Percentiles rank a stretch among this genome's conserved stretches.
phyloP scores from a whole-genome alignment of 2,888 invertebrate genomes.

The Nysson spinosus region DNA sequence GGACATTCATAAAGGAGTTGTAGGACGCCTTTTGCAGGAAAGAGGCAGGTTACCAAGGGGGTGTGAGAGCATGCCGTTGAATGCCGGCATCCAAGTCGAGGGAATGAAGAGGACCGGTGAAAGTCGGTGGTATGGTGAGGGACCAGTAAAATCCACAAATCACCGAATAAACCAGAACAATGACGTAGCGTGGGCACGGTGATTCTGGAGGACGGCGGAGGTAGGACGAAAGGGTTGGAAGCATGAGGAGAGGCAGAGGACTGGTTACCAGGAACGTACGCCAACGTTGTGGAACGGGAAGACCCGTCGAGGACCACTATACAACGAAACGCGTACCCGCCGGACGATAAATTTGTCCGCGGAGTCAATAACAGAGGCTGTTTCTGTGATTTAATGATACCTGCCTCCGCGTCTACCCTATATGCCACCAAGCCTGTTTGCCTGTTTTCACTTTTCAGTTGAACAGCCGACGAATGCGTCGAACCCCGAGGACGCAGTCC shows the following conservation, averaged over 20 bases:
- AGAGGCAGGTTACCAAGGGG: constrained; percentile 12
- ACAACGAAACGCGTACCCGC: constrained; percentile 68
- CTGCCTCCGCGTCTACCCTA: constrained; percentile 56
- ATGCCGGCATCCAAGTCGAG: neutral
- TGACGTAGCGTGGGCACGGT: constrained; percentile 68
- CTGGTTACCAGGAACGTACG: constrained; percentile 57
- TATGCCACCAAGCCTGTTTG: constrained; percentile 59
- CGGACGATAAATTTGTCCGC: constrained; percentile 76
- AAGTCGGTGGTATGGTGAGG: constrained; percentile 26
- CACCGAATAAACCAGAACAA: constrained; percentile 77
- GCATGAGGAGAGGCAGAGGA: constrained; percentile 50
- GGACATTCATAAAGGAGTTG: neutral
- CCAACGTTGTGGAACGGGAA: constrained; percentile 51
- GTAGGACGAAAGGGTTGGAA: constrained; percentile 19
- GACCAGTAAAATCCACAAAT: constrained; percentile 75
- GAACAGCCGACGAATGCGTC: constrained; percentile 28
- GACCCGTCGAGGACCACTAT: constrained; percentile 62
- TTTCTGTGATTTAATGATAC: constrained; percentile 77
- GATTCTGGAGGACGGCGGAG: constrained; percentile 46
- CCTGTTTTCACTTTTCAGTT: constrained; percentile 66
- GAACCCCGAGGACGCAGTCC: constrained; percentile 1
- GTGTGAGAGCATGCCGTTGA: neutral
- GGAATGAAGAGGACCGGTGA: neutral
- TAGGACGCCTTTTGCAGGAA: neutral
- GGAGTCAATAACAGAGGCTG: constrained; percentile 77